Base-by-base conservation (phyloP, 23 tunicate species). In the Ascidia mentula region DNA sequence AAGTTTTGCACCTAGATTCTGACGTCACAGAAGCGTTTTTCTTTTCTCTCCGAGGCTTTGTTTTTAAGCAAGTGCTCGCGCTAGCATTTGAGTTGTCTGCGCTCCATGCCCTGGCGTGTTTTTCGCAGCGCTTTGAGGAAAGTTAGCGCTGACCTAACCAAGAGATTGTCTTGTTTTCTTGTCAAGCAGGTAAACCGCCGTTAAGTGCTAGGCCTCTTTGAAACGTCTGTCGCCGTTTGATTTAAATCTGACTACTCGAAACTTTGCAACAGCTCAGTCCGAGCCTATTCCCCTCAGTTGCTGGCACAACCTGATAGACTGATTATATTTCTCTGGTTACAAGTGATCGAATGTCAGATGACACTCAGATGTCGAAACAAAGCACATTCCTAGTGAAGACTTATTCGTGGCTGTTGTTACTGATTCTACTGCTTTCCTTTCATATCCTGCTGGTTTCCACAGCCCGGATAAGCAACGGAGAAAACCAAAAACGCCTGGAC, bases 161-260 rank as follows among this genome's bases (percentile, higher is more conserved):
- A 9, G 53, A 15, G 15, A 42, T 28, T 53, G 13, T 20, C 65
- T 53, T 53, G 65, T 53, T 53, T 53, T 53, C 65, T 53, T 53
- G 65, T 53, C 65, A 53, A 53, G 65, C 65, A 53, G 65, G 65
- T 53, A 53, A 53, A 20, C 65, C 65, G 24, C 24, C 24, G 22
- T 6, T 53, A 53, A 53, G 65, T 53, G 65, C 28, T 53, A n/a
- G 65, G 12, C 65, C 65, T 53, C 65, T 53, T 53, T 53, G 24
- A 28, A 53, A 53, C 65, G 65, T 53, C 65, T 53, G 65, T 53
- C 65, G 24, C 22, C 65, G 65, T 53, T 53, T n/a, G n/a, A n/a
- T n/a, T n/a, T 3, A 53, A 53, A 6, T 53, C 4, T 20, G 65
- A 9, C 65, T 53, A 53, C 65, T 20, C 65, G 65, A 53, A 53